A percentile compares a stretch with the other conserved stretches of the same genome.
Conservation (phyloP, 2,113 vertebrate genomes). For the Dicentrarchus labrax region DNA sequence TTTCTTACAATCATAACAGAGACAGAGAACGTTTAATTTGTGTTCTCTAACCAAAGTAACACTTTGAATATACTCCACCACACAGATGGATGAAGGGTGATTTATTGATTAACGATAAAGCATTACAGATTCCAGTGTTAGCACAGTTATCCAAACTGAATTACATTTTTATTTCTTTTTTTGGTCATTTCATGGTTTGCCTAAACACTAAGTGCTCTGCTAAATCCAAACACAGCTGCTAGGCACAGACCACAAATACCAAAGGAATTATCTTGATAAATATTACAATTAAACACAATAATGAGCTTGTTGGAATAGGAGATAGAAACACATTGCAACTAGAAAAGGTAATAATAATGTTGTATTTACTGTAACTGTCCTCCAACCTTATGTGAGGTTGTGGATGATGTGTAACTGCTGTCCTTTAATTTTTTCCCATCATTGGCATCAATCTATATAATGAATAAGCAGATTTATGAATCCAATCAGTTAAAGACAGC, state of each 20-base stretch:
- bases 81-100: not conserved
- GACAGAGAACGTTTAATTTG: not conserved
- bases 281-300: not conserved
- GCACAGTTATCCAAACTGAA: not conserved
- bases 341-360: not conserved
- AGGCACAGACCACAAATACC: not conserved
- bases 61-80: not conserved
- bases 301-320: not conserved
- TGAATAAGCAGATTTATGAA: constrained; percentile 37
- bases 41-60: not conserved
- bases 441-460: constrained; percentile 28
- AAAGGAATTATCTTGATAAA: not conserved
- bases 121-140: not conserved
- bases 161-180: not conserved
- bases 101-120: not conserved
- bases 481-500: constrained; percentile 24
- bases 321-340: no score
- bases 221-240: not conserved
- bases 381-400: not conserved
- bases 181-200: not conserved
- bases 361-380: not conserved
- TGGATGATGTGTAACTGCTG: not conserved
- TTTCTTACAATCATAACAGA: not conserved
- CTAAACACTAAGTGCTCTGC: not conserved
- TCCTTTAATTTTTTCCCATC: not conserved